Base-by-base conservation (phyloP, 1,140 invertebrate genomes). In the Choristoneura fumiferana region DNA sequence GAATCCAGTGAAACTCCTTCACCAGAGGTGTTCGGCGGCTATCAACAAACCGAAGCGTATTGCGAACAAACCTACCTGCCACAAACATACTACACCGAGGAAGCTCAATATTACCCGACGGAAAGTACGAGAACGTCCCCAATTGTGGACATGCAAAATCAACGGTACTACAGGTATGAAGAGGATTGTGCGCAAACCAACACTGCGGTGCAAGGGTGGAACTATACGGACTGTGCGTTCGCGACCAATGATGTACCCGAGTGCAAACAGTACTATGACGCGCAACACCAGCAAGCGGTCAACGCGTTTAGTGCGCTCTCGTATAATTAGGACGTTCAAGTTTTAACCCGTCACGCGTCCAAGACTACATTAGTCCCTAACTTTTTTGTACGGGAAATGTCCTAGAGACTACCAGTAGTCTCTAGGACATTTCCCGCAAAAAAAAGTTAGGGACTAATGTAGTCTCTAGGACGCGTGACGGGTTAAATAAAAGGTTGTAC, bases 1-100 rank as follows among this genome's bases (percentile, higher is more conserved):
- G 88, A 89, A 18, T 89, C 88, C 0, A 89, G 87, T 14, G 91
- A 92, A 29, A 91, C 92, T 0, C 92, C 92, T 0, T 90, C 88
- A 0, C 89, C 89, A 0, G 87, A 90, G 57, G 66, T 85, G 4
- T 89, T 87, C 56, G 69, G 78, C 63, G 69, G 75, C 6, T 89
- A 89, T 43, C 83, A 84, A 35, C 82, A 84, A 45, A 62, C 77
- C 0, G 81, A 87, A 35, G 62, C 66, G 0, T 88, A 83, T 43
- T 86, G 83, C 58, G 85, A 85, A 6, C 84, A 82, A 33, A 39
- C 69, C 4, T 86, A 78, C 53, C 43, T 70, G 1, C 74, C 75
- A 4, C 81, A 84, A 57, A 59, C 59, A 0, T 87, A 84, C 62
- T 86, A 84, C 54, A 80, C 81, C 4, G 86, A 87, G 55, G 84